phyloP scores from a whole-genome alignment of 2,888 invertebrate species.

The Dione vanillae region DNA sequence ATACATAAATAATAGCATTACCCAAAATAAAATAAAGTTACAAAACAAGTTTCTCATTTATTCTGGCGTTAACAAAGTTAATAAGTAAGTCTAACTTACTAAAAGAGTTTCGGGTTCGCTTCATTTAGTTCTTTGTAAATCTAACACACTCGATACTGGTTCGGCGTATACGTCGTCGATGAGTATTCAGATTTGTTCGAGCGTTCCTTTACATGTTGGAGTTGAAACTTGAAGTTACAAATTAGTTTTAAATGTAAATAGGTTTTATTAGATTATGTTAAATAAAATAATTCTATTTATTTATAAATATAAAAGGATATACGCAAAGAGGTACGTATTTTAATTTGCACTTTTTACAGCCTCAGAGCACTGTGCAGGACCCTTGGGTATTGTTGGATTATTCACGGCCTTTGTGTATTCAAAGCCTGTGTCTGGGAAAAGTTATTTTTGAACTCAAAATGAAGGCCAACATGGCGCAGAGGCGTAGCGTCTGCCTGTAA shows the following conservation, averaged over 20 bases:
- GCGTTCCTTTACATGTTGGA: neutral
- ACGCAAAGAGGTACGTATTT: no score
- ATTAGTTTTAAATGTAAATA: neutral
- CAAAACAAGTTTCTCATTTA: conserved; percentile 4
- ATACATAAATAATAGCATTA: neutral
- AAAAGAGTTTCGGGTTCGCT: neutral
- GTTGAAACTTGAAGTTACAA: neutral
- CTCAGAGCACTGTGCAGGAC: no score
- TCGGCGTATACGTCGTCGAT: neutral
- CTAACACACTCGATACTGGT: neutral
- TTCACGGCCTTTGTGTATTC: no score
- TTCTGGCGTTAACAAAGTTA: neutral
- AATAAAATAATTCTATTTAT: no score
- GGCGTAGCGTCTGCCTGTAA: no score
- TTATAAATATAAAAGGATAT: no score
- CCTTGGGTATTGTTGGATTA: no score
- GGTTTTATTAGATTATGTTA: neutral
- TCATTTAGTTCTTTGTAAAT: conserved; percentile 8
- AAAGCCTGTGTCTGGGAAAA: no score
- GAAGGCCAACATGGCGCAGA: no score
- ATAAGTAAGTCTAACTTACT: conserved; percentile 10
- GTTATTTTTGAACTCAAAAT: no score
- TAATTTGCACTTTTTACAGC: no score
- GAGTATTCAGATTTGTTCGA: conserved; percentile 16
- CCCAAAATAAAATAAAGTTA: neutral